Base-by-base conservation (phyloP, 2,113 vertebrate species). In the Hyperoodon ampullatus region DNA sequence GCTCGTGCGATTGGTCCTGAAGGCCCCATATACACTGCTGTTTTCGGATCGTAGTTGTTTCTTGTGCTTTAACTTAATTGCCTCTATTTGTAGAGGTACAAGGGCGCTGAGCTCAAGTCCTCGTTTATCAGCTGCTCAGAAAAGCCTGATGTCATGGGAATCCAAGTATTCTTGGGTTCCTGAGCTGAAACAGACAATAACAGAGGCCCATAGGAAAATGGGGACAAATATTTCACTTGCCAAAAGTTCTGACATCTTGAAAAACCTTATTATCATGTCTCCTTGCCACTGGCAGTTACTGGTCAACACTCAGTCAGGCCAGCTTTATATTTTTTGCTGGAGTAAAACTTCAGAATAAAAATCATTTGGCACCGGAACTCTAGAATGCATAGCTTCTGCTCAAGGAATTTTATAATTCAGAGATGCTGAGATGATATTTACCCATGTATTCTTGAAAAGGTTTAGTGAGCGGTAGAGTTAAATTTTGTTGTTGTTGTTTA, bases 311-410 rank as follows among this genome's bases (percentile, higher is more conserved):
- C 93, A 60, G 19, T 93, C 33, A 75, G 24, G 16, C 65, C 8
- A 55, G 53, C 8, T 72, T 85, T n/a, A 30, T 84, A 53, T 24
- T 60, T 91, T 30, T 86, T 60, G 8, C 21, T 66, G 33, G 11
- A 58, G 7, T 65, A 83, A 93, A 95, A 93, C 7, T 92, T 77
- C 16, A 50, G 3, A 94, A 85, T 88, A 53, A 96, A 97, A 85
- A 50, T 8, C 1, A 60, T n/a, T 24, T 19, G 12, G 33, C 28
- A 60, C 8, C 53, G 2, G 10, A 39, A 50, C 9, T 63, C 24
- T 33, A 58, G 90, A 39, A 77, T 30, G 26, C 44, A 50, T 6
- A 39, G 50, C 11, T 91, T 63, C 47, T 74, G 44, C 53, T n/a
- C 35, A 5, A 77, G 42, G 14, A 82, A 72, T 85, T 82, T 63